These are phyloP conservation scores for Lithobius niger DNA, from an alignment of 1,140 invertebrate species.

Conservation along the genomic window DNA sequence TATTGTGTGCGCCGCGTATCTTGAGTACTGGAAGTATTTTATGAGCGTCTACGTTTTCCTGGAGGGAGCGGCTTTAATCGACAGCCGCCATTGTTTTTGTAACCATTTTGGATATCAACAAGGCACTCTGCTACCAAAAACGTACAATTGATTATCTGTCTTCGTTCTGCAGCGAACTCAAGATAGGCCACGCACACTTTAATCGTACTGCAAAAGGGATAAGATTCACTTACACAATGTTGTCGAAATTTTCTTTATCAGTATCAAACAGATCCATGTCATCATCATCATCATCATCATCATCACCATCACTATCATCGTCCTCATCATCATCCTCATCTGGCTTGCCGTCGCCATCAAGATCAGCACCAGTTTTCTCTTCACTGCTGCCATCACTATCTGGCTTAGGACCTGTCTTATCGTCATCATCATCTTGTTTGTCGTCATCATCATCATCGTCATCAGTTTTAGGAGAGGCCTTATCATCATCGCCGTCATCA, in stretches of 20 bases:
- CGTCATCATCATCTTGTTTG: neutral
- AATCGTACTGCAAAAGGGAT: too few species aligned
- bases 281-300: neutral
- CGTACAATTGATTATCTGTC: too few species aligned
- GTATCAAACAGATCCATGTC: neutral
- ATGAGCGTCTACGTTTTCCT: too few species aligned
- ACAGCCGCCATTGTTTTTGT: too few species aligned
- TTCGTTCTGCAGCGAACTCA: too few species aligned
- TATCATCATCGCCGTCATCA: neutral
- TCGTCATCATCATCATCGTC: neutral
- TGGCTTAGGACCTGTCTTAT: neutral
- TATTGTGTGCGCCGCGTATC: too few species aligned
- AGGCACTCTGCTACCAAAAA: too few species aligned
- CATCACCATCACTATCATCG: neutral
- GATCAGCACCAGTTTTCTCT: neutral
- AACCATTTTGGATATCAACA: too few species aligned
- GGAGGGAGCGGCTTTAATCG: too few species aligned
- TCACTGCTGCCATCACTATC: neutral
- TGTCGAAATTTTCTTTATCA: neutral
- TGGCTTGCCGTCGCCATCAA: neutral
- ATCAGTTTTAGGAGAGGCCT: neutral
- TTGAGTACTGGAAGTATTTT: too few species aligned
- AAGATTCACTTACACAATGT: neutral
- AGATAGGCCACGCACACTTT: too few species aligned
- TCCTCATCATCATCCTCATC: neutral